Conservation (phyloP, 2,888 invertebrate species). For the Drosophila emarginata region DNA sequence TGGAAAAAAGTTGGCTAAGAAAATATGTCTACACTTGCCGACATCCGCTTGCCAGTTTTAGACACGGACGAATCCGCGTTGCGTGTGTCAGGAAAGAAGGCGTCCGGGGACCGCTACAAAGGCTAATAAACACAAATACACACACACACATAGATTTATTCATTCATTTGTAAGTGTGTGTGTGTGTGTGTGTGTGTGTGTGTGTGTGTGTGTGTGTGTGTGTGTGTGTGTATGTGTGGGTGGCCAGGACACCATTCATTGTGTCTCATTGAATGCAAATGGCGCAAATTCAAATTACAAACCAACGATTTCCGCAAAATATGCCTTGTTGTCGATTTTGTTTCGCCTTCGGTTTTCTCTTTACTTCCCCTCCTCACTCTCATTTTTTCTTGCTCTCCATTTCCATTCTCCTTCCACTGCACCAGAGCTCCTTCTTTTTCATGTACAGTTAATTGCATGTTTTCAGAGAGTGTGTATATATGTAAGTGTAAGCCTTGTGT, state of each 20-base stretch:
- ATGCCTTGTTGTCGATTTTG: slow-evolving; percentile 41
- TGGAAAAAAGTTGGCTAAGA: slow-evolving; percentile 56
- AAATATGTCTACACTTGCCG: slow-evolving; percentile 71
- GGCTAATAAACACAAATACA: slow-evolving; percentile 47
- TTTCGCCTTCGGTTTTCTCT: slow-evolving; percentile 27
- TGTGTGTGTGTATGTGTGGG: slow-evolving; percentile 7
- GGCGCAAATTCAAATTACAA: slow-evolving; percentile 65
- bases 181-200: slow-evolving; percentile 9
- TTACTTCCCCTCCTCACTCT: not conserved
- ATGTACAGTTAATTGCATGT: slow-evolving; percentile 49
- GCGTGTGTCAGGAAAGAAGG: slow-evolving; percentile 34
- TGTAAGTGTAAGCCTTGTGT: slow-evolving; percentile 19
- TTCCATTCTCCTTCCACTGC: not conserved
- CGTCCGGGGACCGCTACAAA: slow-evolving; percentile 38
- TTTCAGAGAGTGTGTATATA: slow-evolving; percentile 12
- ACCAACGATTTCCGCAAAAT: slow-evolving; percentile 66
- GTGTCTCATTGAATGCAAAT: slow-evolving; percentile 65
- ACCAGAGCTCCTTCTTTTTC: not conserved
- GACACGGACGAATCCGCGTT: slow-evolving; percentile 31
- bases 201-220: not conserved
- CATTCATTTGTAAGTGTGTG: not conserved
- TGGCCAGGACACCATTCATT: slow-evolving; percentile 55
- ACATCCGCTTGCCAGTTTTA: slow-evolving; percentile 66
- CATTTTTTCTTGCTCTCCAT: not conserved
- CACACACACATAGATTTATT: not conserved